phyloP scores from a whole-genome alignment of 2,113 vertebrate species.

The Percopsis transmontana region DNA sequence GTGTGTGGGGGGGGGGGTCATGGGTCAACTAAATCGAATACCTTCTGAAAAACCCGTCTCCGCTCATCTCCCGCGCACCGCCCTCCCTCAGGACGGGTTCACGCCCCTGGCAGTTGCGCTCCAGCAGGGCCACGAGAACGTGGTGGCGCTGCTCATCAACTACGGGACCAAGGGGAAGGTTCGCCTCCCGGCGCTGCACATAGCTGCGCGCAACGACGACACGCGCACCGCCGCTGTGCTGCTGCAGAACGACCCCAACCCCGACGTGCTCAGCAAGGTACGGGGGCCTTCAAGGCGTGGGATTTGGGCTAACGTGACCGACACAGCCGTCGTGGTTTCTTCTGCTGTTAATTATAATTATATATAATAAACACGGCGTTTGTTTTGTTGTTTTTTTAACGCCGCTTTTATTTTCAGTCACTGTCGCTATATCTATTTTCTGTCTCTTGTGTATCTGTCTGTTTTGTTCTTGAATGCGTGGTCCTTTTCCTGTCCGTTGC shows the following conservation, averaged over 20 bases:
- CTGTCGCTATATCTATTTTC: no score
- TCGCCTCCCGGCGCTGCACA: slow-evolving; percentile 94
- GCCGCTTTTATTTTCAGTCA: no score
- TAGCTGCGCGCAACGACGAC: slow-evolving; percentile 95
- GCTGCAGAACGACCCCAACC: slow-evolving; percentile 95
- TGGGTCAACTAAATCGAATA: background rate
- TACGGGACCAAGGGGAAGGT: slow-evolving; percentile 96
- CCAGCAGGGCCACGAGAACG: slow-evolving; percentile 96
- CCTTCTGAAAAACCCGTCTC: background rate
- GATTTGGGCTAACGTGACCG: no score
- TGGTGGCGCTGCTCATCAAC: slow-evolving; percentile 96
- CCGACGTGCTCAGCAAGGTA: slow-evolving; percentile 97
- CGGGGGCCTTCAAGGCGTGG: background rate
- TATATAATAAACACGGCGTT: no score
- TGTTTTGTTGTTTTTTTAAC: no score
- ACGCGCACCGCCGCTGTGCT: slow-evolving; percentile 94
- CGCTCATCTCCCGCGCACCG: background rate
- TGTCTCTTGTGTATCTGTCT: no score
- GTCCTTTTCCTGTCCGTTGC: background rate
- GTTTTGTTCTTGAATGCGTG: no score
- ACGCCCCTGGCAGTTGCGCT: slow-evolving; percentile 94
- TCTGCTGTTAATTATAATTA: no score
- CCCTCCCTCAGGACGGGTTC: slow-evolving; percentile 88
- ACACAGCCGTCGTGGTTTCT: no score
- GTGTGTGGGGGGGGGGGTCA: no score